These are phyloP conservation scores for Luffia ferchaultella DNA, from an alignment of 2,888 invertebrate species.

Conservation along the genomic window DNA sequence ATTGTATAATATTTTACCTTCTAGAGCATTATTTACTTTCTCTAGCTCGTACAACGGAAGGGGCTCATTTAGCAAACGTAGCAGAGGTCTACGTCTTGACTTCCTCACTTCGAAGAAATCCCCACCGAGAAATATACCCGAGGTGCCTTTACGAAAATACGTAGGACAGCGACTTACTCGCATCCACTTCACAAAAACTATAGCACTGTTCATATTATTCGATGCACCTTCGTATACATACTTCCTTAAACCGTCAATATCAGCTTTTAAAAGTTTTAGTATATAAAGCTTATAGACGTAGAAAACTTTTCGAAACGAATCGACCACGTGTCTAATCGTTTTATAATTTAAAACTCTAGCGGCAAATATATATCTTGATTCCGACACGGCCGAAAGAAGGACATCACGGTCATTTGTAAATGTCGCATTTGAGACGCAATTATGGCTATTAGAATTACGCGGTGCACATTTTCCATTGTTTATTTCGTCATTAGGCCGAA, in stretches of 20 bases:
- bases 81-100: conserved; percentile 19
- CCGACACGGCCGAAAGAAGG: conserved; percentile 60
- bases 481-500: no score
- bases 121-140: conserved; percentile 59
- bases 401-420: conserved; percentile 65
- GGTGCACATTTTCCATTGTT: neutral
- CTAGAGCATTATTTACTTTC: conserved; percentile 59
- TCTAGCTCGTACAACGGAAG: conserved; percentile 59
- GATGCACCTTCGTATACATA: conserved; percentile 48
- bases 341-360: conserved; percentile 54
- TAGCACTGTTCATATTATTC: conserved; percentile 49
- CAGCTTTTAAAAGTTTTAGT: conserved; percentile 51
- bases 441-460: conserved; percentile 11
- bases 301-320: conserved; percentile 44
- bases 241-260: conserved; percentile 43
- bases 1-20: conserved; percentile 31
- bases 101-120: conserved; percentile 43
- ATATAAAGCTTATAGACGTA: conserved; percentile 55
- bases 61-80: conserved; percentile 54
- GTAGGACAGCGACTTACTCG: conserved; percentile 56
- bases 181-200: conserved; percentile 54
- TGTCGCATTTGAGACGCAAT: conserved; percentile 62
- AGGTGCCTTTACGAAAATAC: conserved; percentile 55
- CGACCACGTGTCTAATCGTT: conserved; percentile 51
- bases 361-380: conserved; percentile 62